Base-by-base conservation (phyloP, 53 echinoderm and acorn worm genomes). In the Holothuria scabra region DNA sequence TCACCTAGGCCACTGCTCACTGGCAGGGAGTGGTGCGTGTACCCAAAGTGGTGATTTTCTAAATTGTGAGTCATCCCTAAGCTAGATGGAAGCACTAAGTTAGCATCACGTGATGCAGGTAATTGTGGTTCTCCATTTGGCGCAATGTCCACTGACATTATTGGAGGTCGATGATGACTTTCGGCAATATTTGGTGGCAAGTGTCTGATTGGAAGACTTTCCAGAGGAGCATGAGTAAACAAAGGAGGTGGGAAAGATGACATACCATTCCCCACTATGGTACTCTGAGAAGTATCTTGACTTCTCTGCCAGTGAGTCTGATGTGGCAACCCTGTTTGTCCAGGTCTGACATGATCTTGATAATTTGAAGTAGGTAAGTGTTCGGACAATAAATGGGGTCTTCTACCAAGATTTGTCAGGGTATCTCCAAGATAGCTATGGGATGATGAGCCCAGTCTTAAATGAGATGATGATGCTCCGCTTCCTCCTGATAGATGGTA, bases 371-470 rank as follows among this genome's bases (percentile, higher is more conserved):
- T 16, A 52, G 52, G 52, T 52, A 52, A 52, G n/a, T 35, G 37
- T 30, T 78, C 56, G 4, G 28, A 56, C 23, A 32, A 21, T 21
- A 26, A 26, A 3, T 55, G 78, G 0, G 52, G 18, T 58, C 57
- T 28, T 56, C 78, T 56, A 24, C 78, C 78, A 18, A 78, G 78
- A n/a, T 78, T 78, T 4, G 57, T 29, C 14, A 78, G 31, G 14
- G 78, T 78, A 56, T 78, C 78, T 31, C 78, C 78, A 49, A 78
- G 52, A 57, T 46, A 78, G 57, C 31, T 58, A 56, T 72, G 72
- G 46, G 72, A 69, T 38, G 69, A 72, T 24, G 48, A 72, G 11
- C 72, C 46, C 7, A 25, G 46, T 46, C 72, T 48, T 10, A 46
- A 21, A 12, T 72, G 72, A 23, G 72, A 72, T 7, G 41, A 72